Base-by-base conservation (phyloP, 2,888 invertebrate genomes). In the Meteorus cinctellus region DNA sequence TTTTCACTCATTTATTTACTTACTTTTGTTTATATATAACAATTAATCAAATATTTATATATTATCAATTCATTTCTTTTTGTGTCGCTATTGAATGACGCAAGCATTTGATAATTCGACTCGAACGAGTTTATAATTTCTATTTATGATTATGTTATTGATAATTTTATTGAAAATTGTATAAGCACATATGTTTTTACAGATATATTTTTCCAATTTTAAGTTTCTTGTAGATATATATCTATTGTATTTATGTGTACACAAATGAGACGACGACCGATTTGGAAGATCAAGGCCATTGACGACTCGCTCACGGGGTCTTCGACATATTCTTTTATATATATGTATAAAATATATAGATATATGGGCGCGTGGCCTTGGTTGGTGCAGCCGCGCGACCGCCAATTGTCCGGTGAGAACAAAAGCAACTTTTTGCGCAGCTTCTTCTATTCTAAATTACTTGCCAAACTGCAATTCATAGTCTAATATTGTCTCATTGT, bases 201-300 rank as follows among this genome's bases (percentile, higher is more conserved):
- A 41, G 59, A 12, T 59, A 16, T 8, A 24, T 59, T 59, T 59
- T 59, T 24, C 27, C 10, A 31, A n/a, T 55, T 55, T 19, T 19
- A 55, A 19, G 19, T 19, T 55, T 24, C 1, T n/a, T 1, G 55
- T n/a, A 55, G n/a, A 55, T 55, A 19, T 55, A 8, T 55, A 1
- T 16, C 16, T 48, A 29, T 3, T 31, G 16, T 31, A 6, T 5
- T 29, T n/a, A 34, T 31, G n/a, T 29, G 36, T 66, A 19, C 34
- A 55, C 36, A 34, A 55, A 59, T 29, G 65, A 71, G 41, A 71
- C 24, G 65, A 55, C 48, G 66, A 71, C 65, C 65, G 72, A 75
- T 75, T 75, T 75, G 75, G 71, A 75, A 71, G 66, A 75, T 71
- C 75, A 75, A 75, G 75, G 75, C 59, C 66, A 75, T 14, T 36